A percentile compares a stretch with the other conserved stretches of the same genome.
phyloP scores from a whole-genome alignment of 1,140 invertebrate genomes.

The Neuroterus valhalla region DNA sequence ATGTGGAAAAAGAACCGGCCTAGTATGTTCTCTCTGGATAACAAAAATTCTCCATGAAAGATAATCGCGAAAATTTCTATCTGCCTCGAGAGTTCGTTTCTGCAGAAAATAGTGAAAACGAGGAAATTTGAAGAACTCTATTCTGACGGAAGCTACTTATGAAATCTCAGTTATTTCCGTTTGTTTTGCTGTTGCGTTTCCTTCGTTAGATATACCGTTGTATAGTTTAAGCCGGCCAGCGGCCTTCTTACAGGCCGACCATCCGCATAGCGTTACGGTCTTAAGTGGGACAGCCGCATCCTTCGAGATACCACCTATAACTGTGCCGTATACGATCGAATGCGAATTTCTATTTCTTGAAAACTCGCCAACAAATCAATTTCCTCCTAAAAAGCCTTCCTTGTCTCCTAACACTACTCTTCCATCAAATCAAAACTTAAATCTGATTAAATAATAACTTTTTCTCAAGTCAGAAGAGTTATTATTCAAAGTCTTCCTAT shows the following conservation, averaged over 20 bases:
- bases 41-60: not conserved
- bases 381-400: constrained; percentile 43
- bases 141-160: constrained; percentile 2
- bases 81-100: too few species aligned
- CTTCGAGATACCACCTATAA: constrained; percentile 66
- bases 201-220: constrained; percentile 57
- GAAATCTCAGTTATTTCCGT: constrained; percentile 26
- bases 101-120: too few species aligned
- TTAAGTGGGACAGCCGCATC: constrained; percentile 71
- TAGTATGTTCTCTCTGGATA: not conserved
- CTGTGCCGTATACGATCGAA: constrained; percentile 56
- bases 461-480: not conserved
- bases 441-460: too few species aligned
- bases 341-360: constrained; percentile 72
- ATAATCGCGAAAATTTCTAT: too few species aligned
- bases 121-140: constrained; percentile 8
- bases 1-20: too few species aligned
- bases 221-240: constrained; percentile 60
- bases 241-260: constrained; percentile 59
- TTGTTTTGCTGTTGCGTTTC: constrained; percentile 27
- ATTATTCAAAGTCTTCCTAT: not conserved
- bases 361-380: constrained; percentile 45
- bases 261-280: constrained; percentile 62
- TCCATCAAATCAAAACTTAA: too few species aligned
- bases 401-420: not conserved